Base-by-base conservation (phyloP, 2,888 invertebrate species). In the Epsilonema sp. region DNA sequence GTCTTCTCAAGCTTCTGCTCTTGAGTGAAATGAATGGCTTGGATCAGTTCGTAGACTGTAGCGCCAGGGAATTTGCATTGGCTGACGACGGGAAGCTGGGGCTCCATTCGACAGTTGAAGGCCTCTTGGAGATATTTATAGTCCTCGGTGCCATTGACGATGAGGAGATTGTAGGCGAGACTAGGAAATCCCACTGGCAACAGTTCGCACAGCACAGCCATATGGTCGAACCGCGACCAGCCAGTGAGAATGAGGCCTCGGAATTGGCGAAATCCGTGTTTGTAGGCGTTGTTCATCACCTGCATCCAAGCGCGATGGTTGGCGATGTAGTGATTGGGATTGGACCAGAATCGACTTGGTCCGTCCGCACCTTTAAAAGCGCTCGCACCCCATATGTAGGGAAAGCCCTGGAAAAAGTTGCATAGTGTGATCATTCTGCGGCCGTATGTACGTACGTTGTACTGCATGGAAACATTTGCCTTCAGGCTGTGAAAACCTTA, bases 311-410 rank as follows among this genome's bases (percentile, higher is more conserved):
- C 51, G 21, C 59, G 46, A 46, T 67, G 65, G 55, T 68, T 68
- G 41, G 61, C 58, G 13, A 66, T 45, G 52, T 68, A 67, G 49
- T 64, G 62, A 41, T 53, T 52, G 23, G 65, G 60, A 49, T 66
- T 63, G 4, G 67, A 65, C 36, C 60, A 54, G 50, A 54, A 55
- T 69, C 69, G 55, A 68, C 69, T 52, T 65, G 69, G 25, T 67
- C 68, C 59, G 65, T 66, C 2, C 66, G 69, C 25, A 65, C 55
- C 70, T 23, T 79, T 79, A 59, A 75, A 79, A 1, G 79, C 78
- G 5, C 76, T 76, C 1, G 79, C 78, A 2, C 75, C 71, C 79
- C 79, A 79, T 11, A 76, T 74, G 1, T 74, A 73, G 3, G 73
- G 71, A 56, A 79, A 79, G 2, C 77, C 73, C 20, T 74, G 69